Evolutionary conservation across 2,888 invertebrate genomes (phyloP).

Genomic region (Parelbella ahira): DNA sequence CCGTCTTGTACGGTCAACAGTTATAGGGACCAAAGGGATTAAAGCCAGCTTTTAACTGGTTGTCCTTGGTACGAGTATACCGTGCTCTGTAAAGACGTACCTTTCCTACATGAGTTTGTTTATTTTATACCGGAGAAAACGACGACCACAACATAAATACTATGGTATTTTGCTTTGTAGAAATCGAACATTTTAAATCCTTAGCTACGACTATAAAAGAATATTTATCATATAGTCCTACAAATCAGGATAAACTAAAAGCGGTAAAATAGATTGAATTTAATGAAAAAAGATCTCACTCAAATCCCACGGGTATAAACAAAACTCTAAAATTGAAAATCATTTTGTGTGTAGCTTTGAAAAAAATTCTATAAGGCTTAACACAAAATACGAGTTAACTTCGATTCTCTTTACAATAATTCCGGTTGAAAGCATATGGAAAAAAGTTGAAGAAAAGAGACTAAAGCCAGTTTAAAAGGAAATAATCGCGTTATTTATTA

Average conservation of each 20-base stretch:
- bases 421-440: constrained; percentile 56
- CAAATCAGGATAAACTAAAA: too few relatives aligned
- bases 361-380: constrained; percentile 30
- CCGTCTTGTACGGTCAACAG: constrained; percentile 21
- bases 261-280: too few relatives aligned
- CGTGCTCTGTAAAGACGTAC: constrained; percentile 13
- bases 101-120: constrained; percentile 14
- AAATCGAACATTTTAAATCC: too few relatives aligned
- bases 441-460: constrained; percentile 51
- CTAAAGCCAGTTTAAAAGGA: constrained; percentile 64
- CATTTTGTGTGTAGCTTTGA: constrained; percentile 5
- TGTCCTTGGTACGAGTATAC: constrained; percentile 55
- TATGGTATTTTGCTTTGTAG: too few relatives aligned
- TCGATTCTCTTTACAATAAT: constrained; percentile 62
- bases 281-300: too few relatives aligned
- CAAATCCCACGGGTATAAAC: not conserved
- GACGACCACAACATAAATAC: constrained; percentile 4
- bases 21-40: constrained; percentile 21
- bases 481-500: constrained; percentile 78
- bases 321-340: constrained; percentile 20
- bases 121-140: constrained; percentile 12
- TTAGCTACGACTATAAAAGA: too few relatives aligned
- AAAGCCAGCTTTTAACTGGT: constrained; percentile 41
- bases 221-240: too few relatives aligned
- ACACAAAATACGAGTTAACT: constrained; percentile 21